Percentiles rank a stretch among this genome's conserved stretches.
Evolutionary conservation across 2,797 vertebrate genomes (phyloP).

Genomic region (Lophotriccus pileatus): DNA sequence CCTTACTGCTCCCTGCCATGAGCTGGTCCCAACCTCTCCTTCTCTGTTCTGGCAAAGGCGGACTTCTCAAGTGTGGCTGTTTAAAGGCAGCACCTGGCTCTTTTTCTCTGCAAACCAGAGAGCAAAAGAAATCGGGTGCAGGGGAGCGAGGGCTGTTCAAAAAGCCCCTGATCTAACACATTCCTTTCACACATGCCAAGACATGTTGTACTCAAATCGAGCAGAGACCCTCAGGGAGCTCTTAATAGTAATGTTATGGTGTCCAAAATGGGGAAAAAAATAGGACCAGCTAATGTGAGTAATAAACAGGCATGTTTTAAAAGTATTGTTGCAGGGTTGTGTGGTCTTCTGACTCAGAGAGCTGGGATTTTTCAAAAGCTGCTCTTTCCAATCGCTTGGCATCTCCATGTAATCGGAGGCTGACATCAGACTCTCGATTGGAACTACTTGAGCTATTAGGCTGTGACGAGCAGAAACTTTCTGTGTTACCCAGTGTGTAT

Average conservation of each 20-base stretch:
- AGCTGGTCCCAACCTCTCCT: accelerated
- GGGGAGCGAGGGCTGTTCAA: accelerated
- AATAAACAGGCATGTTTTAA: neutral
- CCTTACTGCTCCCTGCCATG: neutral
- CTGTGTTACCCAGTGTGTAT: constrained; percentile 9
- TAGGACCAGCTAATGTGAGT: neutral
- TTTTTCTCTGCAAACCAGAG: neutral
- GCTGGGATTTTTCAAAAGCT: constrained; percentile 24
- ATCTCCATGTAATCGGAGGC: constrained; percentile 55
- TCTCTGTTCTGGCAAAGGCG: neutral
- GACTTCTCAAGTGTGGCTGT: neutral
- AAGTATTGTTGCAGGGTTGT: neutral
- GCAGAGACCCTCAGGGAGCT: neutral
- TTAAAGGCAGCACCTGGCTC: neutral
- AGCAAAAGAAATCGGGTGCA: neutral
- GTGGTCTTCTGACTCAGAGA: constrained; percentile 32
- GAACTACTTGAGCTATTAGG: constrained; percentile 52
- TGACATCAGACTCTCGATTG: constrained; percentile 55
- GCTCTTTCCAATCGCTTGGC: constrained; percentile 44
- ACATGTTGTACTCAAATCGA: neutral
- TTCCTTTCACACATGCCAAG: neutral
- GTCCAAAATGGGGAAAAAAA: neutral
- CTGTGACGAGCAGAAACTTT: constrained; percentile 62
- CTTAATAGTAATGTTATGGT: neutral
- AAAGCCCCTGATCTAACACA: neutral